Evolutionary conservation across 2,797 vertebrate genomes (phyloP), one percentile per base, ranked within the genome.

Genomic region (Coccyzus lansbergi): DNA sequence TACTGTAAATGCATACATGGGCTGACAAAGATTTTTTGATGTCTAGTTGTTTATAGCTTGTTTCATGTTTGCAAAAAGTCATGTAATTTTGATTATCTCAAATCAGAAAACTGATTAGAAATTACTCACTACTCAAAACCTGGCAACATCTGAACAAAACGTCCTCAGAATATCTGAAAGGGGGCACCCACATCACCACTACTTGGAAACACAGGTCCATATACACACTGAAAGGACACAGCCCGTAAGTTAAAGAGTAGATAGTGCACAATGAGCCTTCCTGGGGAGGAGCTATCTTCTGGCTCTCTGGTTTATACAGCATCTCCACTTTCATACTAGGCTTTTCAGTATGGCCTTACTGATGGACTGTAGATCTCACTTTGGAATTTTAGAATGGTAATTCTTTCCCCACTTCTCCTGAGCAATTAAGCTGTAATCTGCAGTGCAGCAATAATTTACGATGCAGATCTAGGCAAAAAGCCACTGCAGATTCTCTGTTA

Each of bases 371-470:
- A 58, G 56, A 60, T 58, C 46, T 46, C 68, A 29, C 26, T 20
- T 63, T 28, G 62, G 67, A 88, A 74, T 63, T 63, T 90, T 7
- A 51, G 81, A 65, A 81, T 16, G 34, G n/a, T 24, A 38, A 77
- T 72, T 86, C 60, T 26, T 15, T 24, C 31, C 48, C 63, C 38
- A 9, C 51, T 79, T 86, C 63, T 69, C 59, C 59, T 10, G 68
- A 83, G 92, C 88, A 97, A 91, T 90, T 96, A 86, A 95, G 92
- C 59, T 15, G 31, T 53, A 83, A 95, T 93, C 91, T 92, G 92
- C 90, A 94, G 21, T 62, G 71, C 90, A 96, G 84, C 77, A 89
- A 80, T 88, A 88, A 93, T 84, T 97, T 83, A 83, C 67, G 65
- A 14, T 6, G 70, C 68, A 80, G 91, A 93, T 96, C 53, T 15